These are phyloP conservation scores for Nyctalus aviator DNA, from an alignment of 2,797 vertebrate genomes.

Conservation along the genomic window DNA sequence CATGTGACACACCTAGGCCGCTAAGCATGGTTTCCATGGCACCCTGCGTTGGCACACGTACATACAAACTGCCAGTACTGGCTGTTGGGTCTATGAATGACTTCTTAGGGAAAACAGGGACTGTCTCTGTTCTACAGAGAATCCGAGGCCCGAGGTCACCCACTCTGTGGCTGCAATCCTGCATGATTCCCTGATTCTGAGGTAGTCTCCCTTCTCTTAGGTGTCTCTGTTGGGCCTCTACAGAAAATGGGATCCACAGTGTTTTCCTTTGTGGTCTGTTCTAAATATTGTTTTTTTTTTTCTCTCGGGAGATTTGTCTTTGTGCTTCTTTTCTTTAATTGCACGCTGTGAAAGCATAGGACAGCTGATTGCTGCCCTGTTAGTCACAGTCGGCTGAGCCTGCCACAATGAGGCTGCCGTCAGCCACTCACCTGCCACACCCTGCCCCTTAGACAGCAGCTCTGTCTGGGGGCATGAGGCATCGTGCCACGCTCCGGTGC, in stretches of 20 bases:
- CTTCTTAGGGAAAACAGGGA: neutral
- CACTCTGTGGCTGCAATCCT: neutral
- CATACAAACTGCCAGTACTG: neutral
- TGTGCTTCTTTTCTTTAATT: neutral
- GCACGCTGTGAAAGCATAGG: neutral
- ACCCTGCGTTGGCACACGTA: neutral
- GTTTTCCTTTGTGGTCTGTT: neutral
- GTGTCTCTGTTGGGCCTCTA: neutral
- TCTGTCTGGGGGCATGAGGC: neutral
- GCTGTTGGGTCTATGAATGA: neutral
- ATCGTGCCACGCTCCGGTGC: no score
- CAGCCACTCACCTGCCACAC: neutral
- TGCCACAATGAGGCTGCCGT: neutral
- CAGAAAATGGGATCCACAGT: neutral
- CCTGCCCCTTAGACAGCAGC: neutral
- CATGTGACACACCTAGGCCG: neutral
- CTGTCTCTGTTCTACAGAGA: neutral
- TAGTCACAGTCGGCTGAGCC: neutral
- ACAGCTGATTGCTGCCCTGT: neutral
- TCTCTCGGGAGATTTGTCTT: conserved; percentile 6
- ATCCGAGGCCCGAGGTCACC: neutral
- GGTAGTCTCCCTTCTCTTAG: neutral
- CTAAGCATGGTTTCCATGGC: neutral
- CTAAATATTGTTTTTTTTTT: neutral
- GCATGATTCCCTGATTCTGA: neutral